Evolutionary conservation across 1,140 invertebrate genomes (phyloP), one percentile per base, ranked within the genome.

Genomic region (Uloborus diversus): DNA sequence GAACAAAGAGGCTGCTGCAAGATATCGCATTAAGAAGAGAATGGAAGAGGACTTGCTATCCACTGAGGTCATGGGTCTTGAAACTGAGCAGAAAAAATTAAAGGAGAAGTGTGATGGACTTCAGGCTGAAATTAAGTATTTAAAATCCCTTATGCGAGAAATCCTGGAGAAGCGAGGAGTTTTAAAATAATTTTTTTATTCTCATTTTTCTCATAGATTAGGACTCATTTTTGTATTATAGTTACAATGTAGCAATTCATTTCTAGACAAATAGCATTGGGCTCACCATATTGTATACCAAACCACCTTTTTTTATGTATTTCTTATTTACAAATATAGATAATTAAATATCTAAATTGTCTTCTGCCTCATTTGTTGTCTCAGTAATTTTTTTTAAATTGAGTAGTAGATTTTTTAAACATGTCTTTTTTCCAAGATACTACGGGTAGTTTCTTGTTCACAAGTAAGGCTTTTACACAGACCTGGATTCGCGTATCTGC

Each of bases 1-100:
- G 76, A 79, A 79, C 33, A 79, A 79, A 61, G 76, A 79, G 35
- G 76, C 76, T 69, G 76, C 76, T 33, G 76, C 76, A 2, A 53
- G 76, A 1, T 79, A 79, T 62, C 51, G 76, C 13, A 37, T 61
- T 5, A 79, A 79, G 56, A 79, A 69, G 28, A 68, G 47, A 25
- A n/a, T 49, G 5, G 65, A 79, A 25, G 53, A 61, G 14, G 49
- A 35, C 4, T 51, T 33, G 14, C 47, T 79, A 1, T 47, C 9
- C 2, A 37, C 23, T 35, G 76, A 79, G 33, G 76, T 79, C 4
- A 25, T 35, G 17, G 32, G 7, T 17, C 51, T 79, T 5, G 76
- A 79, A 35, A 14, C 25, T 14, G 17, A 69, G 20, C 76, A 79
- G 28, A 25, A 79, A n/a, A n/a, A 59, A 33, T 69, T 79, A 4